Conservation (phyloP, 2,797 vertebrate genomes). For the Glyptemys insculpta region DNA sequence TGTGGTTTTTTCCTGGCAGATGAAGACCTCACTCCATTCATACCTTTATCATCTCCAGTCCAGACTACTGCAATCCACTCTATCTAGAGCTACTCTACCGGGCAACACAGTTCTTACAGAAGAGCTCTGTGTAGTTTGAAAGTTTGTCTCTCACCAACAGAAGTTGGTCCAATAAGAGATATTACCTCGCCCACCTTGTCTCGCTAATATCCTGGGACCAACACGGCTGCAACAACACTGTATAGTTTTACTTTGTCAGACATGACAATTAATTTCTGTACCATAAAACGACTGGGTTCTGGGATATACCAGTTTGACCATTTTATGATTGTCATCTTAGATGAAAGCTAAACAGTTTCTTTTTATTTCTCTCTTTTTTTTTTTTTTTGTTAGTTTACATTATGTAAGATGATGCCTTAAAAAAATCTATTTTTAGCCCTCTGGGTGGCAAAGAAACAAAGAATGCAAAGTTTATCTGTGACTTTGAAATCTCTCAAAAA, state of each 20-base stretch:
- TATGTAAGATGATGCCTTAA: constrained; percentile 18
- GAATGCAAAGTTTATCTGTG: constrained; percentile 3
- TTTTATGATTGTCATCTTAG: constrained; percentile 3
- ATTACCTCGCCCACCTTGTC: neutral
- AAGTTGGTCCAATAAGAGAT: neutral
- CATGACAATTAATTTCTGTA: neutral
- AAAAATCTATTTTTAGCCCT: constrained; percentile 37
- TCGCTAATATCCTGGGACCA: neutral
- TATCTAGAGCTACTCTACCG: neutral
- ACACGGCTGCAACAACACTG: neutral
- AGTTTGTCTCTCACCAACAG: neutral
- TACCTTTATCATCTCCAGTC: neutral
- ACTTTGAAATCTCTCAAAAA: constrained; percentile 20
- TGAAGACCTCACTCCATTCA: neutral
- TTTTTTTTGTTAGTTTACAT: neutral
- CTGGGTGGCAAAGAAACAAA: constrained; percentile 24
- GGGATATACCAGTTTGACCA: neutral
- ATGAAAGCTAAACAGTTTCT: constrained; percentile 7
- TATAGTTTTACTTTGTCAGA: neutral
- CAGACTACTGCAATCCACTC: neutral
- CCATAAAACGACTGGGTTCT: neutral
- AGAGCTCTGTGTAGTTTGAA: neutral
- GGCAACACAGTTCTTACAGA: neutral
- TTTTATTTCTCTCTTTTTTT: neutral
- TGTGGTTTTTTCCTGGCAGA: neutral